Evolutionary conservation across 2,797 vertebrate genomes (phyloP).

Genomic region (Typhlichthys subterraneus): DNA sequence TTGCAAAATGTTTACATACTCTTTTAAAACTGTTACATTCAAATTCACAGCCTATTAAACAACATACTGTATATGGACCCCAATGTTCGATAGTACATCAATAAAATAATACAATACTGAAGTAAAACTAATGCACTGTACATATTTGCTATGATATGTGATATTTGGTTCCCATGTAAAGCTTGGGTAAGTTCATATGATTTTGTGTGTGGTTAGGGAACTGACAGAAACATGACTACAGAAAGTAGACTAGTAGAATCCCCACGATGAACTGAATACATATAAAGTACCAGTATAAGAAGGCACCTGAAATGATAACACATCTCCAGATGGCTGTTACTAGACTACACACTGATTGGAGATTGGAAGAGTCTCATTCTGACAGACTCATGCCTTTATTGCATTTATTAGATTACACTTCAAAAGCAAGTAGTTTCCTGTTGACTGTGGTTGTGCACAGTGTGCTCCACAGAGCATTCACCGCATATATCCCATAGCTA

Average conservation of each 20-base stretch:
- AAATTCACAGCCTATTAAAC: too few species aligned
- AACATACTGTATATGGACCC: too few species aligned
- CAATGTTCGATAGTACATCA: too few species aligned
- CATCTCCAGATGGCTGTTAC: constrained; percentile 4
- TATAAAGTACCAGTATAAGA: too few species aligned
- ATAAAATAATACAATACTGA: too few species aligned
- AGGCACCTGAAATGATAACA: constrained; percentile 14
- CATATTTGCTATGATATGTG: constrained; percentile 15
- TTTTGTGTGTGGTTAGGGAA: constrained; percentile 10
- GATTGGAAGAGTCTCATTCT: constrained; percentile 17
- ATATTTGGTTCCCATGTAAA: background rate
- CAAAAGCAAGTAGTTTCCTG: constrained; percentile 48
- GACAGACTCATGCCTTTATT: constrained; percentile 34
- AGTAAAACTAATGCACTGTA: background rate
- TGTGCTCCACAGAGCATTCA: constrained; percentile 20
- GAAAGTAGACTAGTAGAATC: too few species aligned
- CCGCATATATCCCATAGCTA: constrained; percentile 25
- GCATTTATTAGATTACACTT: constrained; percentile 58
- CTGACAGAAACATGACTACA: too few species aligned
- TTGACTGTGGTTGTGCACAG: constrained; percentile 19
- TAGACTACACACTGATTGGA: constrained; percentile 14
- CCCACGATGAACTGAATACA: too few species aligned
- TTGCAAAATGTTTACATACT: too few species aligned
- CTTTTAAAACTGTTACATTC: too few species aligned
- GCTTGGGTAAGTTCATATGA: background rate